These are phyloP conservation scores for Malurus leucopterus DNA, from an alignment of 2,797 vertebrate species.

Conservation along the genomic window DNA sequence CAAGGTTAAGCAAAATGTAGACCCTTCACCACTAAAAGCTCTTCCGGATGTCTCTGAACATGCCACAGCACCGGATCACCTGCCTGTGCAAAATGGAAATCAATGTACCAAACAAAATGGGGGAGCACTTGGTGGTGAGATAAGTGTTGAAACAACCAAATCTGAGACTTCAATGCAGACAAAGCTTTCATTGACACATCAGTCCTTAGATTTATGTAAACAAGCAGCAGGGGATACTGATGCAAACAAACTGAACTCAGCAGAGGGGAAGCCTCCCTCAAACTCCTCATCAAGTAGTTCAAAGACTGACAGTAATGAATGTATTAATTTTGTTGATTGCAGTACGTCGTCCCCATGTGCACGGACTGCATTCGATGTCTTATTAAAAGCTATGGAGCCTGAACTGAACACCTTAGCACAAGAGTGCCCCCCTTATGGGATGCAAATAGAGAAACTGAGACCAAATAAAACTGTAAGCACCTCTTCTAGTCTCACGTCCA, in stretches of 20 bases:
- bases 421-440: conserved; percentile 75
- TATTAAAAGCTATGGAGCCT: conserved; percentile 97
- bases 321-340: conserved; percentile 61
- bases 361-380: conserved; percentile 89
- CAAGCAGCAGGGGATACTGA: conserved; percentile 62
- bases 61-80: conserved; percentile 40
- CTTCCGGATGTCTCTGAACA: conserved; percentile 63
- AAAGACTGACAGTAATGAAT: conserved; percentile 72
- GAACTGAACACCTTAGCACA: conserved; percentile 92
- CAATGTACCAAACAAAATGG: conserved; percentile 71
- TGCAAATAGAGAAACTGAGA: conserved; percentile 77
- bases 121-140: conserved; percentile 61
- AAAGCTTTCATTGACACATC: conserved; percentile 50
- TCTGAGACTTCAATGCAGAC: conserved; percentile 47
- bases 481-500: conserved; percentile 71
- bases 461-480: conserved; percentile 71
- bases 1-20: conserved; percentile 74
- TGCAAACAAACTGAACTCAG: conserved; percentile 28
- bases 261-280: conserved; percentile 33
- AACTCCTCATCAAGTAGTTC: conserved; percentile 60
- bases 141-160: conserved; percentile 49
- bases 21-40: conserved; percentile 57
- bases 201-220: conserved; percentile 65
- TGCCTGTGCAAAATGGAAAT: conserved; percentile 70
- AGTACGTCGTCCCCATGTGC: conserved; percentile 72